Percentiles rank a stretch among this genome's conserved stretches.
phyloP scores from a whole-genome alignment of 2,888 invertebrate species.

The Oxycera nigricornis region DNA sequence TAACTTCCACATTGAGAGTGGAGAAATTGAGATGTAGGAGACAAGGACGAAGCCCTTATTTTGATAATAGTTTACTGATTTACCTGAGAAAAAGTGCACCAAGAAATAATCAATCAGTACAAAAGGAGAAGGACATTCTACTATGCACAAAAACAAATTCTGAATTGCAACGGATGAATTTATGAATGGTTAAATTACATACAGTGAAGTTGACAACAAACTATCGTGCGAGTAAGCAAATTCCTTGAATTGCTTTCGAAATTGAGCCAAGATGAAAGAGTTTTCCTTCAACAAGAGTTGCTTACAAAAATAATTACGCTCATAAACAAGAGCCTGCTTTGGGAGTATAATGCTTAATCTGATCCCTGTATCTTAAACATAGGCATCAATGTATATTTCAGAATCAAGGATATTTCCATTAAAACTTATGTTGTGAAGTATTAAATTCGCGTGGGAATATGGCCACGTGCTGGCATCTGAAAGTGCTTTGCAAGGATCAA shows the following conservation, averaged over 20 bases:
- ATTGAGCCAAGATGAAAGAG: not conserved
- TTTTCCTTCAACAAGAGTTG: not conserved
- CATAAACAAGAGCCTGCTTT: constrained; percentile 3
- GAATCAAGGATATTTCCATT: constrained; percentile 2
- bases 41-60: too few relatives aligned
- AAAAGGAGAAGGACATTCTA: too few relatives aligned
- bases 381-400: not conserved
- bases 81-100: too few relatives aligned
- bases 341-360: not conserved
- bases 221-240: not conserved
- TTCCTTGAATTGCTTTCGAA: not conserved
- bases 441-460: constrained; percentile 28
- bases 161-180: not conserved
- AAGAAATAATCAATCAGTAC: too few relatives aligned
- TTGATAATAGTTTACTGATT: too few relatives aligned
- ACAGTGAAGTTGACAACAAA: not conserved
- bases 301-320: constrained; percentile 22
- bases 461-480: not conserved
- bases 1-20: not conserved
- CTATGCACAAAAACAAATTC: too few relatives aligned
- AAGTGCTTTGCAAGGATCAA: not conserved
- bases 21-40: too few relatives aligned
- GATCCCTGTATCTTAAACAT: not conserved
- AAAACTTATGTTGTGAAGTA: constrained; percentile 17
- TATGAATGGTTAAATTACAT: too few relatives aligned